These are phyloP conservation scores for Gambusia holbrooki DNA, from an alignment of 2,113 vertebrate species.

Conservation along the genomic window DNA sequence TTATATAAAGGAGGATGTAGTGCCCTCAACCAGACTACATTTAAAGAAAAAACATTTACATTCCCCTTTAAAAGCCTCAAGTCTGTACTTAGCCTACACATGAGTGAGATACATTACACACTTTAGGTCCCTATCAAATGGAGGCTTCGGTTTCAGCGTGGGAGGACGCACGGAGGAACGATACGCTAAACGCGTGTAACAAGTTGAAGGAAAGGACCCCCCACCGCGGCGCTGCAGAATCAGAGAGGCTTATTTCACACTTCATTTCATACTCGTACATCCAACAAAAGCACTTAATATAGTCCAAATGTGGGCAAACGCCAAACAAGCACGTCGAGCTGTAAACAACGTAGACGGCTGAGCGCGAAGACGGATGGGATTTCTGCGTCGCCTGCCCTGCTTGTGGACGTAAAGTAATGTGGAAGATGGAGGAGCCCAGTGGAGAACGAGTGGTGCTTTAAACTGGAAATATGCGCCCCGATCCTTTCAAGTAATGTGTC, in stretches of 20 bases:
- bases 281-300: conserved; percentile 62
- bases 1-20: background rate
- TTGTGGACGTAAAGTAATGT: background rate
- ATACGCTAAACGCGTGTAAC: conserved; percentile 49
- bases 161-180: conserved; percentile 34
- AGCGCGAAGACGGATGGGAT: conserved; percentile 6
- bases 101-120: conserved; percentile 15
- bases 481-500: background rate
- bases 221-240: conserved; percentile 74
- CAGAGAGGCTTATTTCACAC: conserved; percentile 83
- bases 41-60: background rate
- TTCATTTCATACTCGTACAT: conserved; percentile 82
- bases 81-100: background rate
- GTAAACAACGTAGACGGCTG: conserved; percentile 12
- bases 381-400: background rate
- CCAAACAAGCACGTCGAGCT: conserved; percentile 5
- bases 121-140: conserved; percentile 18
- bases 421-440: background rate
- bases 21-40: background rate
- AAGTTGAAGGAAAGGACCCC: conserved; percentile 55
- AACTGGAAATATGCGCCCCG: background rate
- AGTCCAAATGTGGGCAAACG: conserved; percentile 30
- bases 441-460: background rate
- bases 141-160: conserved; percentile 28
- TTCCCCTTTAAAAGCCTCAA: background rate